These are phyloP conservation scores for Poeciliopsis occidentalis DNA, from an alignment of 2,113 vertebrate species.

Conservation along the genomic window DNA sequence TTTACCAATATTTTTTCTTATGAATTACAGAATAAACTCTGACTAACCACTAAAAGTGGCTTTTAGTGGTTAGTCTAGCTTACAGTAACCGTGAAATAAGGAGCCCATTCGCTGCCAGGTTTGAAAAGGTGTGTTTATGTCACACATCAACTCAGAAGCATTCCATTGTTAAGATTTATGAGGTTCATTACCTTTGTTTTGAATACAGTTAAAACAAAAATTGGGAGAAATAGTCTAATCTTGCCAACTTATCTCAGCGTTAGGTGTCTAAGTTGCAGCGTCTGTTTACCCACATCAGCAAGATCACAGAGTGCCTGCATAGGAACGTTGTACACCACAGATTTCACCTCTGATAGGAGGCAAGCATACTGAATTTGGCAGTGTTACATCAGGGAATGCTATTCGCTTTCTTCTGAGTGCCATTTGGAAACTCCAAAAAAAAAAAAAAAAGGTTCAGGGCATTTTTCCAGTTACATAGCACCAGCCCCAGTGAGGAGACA, in stretches of 20 bases:
- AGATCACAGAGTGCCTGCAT: conserved; percentile 63
- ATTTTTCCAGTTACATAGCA: conserved; percentile 57
- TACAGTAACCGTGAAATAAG: conserved; percentile 69
- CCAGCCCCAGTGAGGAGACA: conserved; percentile 61
- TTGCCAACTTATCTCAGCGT: conserved; percentile 57
- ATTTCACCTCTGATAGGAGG: conserved; percentile 66
- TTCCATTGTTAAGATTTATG: conserved; percentile 72
- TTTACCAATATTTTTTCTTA: conserved; percentile 11
- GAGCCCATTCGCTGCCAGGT: conserved; percentile 69
- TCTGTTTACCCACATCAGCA: conserved; percentile 59
- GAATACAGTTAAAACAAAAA: conserved; percentile 42
- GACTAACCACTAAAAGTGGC: conserved; percentile 50
- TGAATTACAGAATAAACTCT: conserved; percentile 37
- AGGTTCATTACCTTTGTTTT: conserved; percentile 66
- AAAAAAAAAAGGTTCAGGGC: conserved; percentile 20
- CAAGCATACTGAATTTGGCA: conserved; percentile 49
- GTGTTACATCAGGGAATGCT: conserved; percentile 42
- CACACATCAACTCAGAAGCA: conserved; percentile 60
- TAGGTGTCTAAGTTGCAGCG: conserved; percentile 58
- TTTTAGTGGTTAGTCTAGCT: conserved; percentile 52
- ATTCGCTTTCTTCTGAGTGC: conserved; percentile 57
- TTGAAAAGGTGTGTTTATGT: conserved; percentile 75
- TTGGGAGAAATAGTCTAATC: conserved; percentile 45
- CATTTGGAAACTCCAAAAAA: conserved; percentile 32
- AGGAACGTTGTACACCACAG: conserved; percentile 54